Evolutionary conservation across 2,797 vertebrate species (phyloP).

Genomic region (Myioborus melanocephalus): DNA sequence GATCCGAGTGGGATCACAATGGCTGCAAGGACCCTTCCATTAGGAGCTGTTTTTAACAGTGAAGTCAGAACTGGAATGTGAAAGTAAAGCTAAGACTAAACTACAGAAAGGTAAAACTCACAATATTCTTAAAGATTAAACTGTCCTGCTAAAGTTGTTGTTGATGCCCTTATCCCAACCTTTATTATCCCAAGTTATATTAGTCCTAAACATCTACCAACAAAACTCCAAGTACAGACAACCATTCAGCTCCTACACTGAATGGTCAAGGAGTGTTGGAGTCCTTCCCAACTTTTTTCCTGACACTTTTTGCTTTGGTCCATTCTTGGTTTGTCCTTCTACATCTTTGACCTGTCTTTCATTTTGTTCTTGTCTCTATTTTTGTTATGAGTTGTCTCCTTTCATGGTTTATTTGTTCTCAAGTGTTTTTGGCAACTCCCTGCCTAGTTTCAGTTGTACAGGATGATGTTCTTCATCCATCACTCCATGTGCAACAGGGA

Average conservation of each 20-base stretch:
- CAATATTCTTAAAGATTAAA: neutral
- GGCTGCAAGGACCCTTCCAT: neutral
- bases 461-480: neutral
- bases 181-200: neutral
- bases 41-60: constrained; percentile 2
- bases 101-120: neutral
- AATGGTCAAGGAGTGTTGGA: too few species aligned
- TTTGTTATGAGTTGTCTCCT: neutral
- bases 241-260: neutral
- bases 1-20: neutral
- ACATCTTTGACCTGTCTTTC: neutral
- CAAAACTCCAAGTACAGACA: rapidly evolving
- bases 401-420: neutral
- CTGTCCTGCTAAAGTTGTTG: neutral
- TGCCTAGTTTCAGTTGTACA: rapidly evolving
- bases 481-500: rapidly evolving
- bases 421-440: neutral
- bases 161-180: neutral
- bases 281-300: neutral
- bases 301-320: neutral
- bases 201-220: neutral
- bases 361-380: neutral
- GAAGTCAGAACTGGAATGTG: neutral
- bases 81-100: neutral
- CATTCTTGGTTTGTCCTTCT: neutral